Percentiles rank a stretch among this genome's conserved stretches.
Conservation (phyloP, 2,797 vertebrate species). For the Steatocranus sp. region DNA sequence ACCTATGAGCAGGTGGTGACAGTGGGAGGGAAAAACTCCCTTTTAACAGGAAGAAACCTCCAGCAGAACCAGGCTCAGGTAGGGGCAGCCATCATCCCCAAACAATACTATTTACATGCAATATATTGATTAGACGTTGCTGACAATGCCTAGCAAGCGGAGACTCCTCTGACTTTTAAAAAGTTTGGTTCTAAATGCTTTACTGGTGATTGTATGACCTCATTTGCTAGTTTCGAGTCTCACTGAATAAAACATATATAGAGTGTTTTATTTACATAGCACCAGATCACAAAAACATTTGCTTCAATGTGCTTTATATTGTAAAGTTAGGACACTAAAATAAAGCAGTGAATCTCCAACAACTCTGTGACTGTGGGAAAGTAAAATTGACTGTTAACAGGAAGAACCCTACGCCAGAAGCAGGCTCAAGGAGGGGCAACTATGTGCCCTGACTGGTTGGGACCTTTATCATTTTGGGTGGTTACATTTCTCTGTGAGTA, state of each 20-base stretch:
- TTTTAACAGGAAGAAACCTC: not conserved
- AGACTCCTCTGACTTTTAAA: not conserved
- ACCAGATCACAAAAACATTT: not conserved
- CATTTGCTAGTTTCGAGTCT: not conserved
- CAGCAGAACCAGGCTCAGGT: not conserved
- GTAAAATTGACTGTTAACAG: not conserved
- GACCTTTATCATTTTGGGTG: not conserved
- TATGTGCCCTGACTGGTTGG: not conserved
- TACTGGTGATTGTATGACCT: not conserved
- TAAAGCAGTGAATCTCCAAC: not conserved
- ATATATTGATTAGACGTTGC: not conserved
- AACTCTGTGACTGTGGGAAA: not conserved
- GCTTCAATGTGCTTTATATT: not conserved
- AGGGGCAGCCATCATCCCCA: fast-evolving
- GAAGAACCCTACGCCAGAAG: not conserved
- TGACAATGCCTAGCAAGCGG: fast-evolving
- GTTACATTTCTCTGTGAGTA: not conserved
- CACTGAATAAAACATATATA: not conserved
- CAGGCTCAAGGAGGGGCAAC: not conserved
- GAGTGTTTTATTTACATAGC: not conserved
- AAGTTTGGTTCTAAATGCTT: not conserved
- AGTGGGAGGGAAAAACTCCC: not conserved
- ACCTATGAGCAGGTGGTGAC: not conserved
- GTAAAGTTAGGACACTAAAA: not conserved
- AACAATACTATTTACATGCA: not conserved